Base-by-base conservation (phyloP, 1,140 invertebrate genomes). In the Bathynomus jamesi region DNA sequence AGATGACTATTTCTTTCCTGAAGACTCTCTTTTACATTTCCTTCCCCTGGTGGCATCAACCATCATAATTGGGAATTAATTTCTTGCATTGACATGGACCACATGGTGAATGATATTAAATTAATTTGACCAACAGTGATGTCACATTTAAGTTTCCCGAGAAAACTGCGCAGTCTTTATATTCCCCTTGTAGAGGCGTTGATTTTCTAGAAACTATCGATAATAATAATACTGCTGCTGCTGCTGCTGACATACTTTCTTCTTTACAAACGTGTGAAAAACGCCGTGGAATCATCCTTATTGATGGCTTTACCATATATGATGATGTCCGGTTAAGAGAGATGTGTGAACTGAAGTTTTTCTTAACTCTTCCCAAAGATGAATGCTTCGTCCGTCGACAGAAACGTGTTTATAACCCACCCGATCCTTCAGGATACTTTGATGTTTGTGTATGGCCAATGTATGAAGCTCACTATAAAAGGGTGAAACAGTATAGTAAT, bases 51-150 rank as follows among this genome's bases (percentile, higher is more conserved):
- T 25, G 85, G 86, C 65, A 75, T 93, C 10, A 87, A 89, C 76
- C 89, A 91, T 73, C 86, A 89, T 17, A 93, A 94, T 80, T 93
- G 90, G 84, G 92, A 94, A 76, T 80, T 91, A 2, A 76, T 92
- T 24, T 85, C 86, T 0, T 85, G 89, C 28, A 74, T 94, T 60
- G 88, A 94, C 80, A 92, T 92, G 88, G 82, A 88, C 0, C 83
- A 82, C 76, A 90, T 94, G 89, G 80, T 84, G 67, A 72, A 78
- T 4, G 88, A 90, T 78, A 78, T 90, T 4, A 27, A 82, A 8
- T 40, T 74, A 11, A 74, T 72, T 8, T 78, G 2, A 10, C 62
- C 25, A 62, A 67, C 10, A 29, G 28, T 10, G n/a, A n/a, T 32
- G 28, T 27, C 73, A 69, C 32, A 13, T 11, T 60, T 21, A 2